These are phyloP conservation scores for Oscheius sp. DNA, from an alignment of 2,888 invertebrate genomes.

Conservation along the genomic window DNA sequence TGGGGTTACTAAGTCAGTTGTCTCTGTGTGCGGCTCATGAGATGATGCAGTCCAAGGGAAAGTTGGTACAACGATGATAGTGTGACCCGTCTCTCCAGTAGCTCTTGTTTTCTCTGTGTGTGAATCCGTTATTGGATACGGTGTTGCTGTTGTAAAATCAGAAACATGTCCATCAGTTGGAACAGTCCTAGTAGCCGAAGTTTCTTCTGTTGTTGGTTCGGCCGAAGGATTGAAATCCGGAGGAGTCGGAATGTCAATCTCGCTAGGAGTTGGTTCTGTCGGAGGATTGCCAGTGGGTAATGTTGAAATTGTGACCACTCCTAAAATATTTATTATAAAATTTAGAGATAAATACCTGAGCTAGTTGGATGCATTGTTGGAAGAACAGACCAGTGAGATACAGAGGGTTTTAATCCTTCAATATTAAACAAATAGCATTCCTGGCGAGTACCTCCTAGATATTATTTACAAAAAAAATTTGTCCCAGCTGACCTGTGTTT, in stretches of 20 bases:
- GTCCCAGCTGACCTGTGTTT: slow-evolving; percentile 35
- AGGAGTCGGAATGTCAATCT: slow-evolving; percentile 27
- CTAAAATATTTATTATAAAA: not conserved
- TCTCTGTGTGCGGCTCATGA: not conserved
- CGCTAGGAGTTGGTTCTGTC: slow-evolving; percentile 1
- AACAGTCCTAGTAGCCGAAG: not conserved
- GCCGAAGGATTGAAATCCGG: not conserved
- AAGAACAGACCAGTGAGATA: slow-evolving; percentile 2
- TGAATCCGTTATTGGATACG: not conserved
- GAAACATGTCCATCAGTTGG: not conserved
- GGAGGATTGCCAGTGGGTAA: slow-evolving; percentile 9
- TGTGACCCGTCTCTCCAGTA: not conserved
- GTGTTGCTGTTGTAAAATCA: not conserved
- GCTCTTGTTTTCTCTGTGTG: not conserved
- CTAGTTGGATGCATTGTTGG: slow-evolving; percentile 9
- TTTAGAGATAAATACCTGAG: not conserved
- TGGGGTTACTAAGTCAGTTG: slow-evolving; percentile 7
- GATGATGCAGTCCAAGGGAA: not conserved
- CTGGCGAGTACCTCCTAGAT: slow-evolving; percentile 22
- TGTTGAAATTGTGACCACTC: slow-evolving; percentile 2
- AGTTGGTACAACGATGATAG: not conserved
- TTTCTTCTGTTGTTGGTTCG: slow-evolving; percentile 12
- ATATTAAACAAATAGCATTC: slow-evolving; percentile 25
- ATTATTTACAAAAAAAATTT: not conserved
- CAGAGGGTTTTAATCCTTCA: slow-evolving; percentile 13